Base-by-base conservation (phyloP, 2,888 invertebrate genomes). In the Eumacrocentrus americanus region DNA sequence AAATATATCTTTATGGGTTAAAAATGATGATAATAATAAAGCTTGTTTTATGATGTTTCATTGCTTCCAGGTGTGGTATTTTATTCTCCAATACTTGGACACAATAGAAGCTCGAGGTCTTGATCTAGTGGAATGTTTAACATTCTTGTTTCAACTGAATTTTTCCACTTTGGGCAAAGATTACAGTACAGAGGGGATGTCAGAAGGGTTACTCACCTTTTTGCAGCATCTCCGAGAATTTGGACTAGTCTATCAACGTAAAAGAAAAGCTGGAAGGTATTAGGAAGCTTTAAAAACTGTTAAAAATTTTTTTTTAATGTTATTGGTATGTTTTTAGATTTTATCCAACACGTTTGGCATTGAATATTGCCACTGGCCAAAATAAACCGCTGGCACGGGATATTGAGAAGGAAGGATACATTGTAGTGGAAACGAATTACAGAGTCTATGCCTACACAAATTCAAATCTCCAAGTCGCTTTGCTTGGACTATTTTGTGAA, bases 211-310 rank as follows among this genome's bases (percentile, higher is more conserved):
- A 82, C 82, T 94, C 60, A 89, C 91, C 55, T 97, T 99, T 77
- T 82, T 99, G 58, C 97, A 98, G 80, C 97, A 99, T 83, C 83
- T 99, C 50, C 82, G 99, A 63, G 99, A 99, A 82, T 95, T 99
- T 77, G 99, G 99, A 37, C 87, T 99, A 29, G 95, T 99, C 12
- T 98, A 96, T 81, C 97, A 97, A 82, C 87, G 98, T 75, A 97
- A 80, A 67, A 71, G 80, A 9, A 80, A 80, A 71, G 80, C 79
- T 23, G 80, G 80, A 71, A 95, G 86, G 93, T 92, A 74, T 70
- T 14, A 23, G 16, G 23, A 44, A 23, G 40, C 20, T 34, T 35
- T n/a, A n/a, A n/a, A n/a, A n/a, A n/a, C n/a, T n/a, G n/a, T n/a
- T n/a, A n/a, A n/a, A 50, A 6, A 22, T 20, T 52, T 40, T 38